A percentile compares a stretch with the other conserved stretches of the same genome.
These are phyloP conservation scores for Dasypus novemcinctus DNA, from an alignment of 2,113 vertebrate species.

Conservation along the genomic window DNA sequence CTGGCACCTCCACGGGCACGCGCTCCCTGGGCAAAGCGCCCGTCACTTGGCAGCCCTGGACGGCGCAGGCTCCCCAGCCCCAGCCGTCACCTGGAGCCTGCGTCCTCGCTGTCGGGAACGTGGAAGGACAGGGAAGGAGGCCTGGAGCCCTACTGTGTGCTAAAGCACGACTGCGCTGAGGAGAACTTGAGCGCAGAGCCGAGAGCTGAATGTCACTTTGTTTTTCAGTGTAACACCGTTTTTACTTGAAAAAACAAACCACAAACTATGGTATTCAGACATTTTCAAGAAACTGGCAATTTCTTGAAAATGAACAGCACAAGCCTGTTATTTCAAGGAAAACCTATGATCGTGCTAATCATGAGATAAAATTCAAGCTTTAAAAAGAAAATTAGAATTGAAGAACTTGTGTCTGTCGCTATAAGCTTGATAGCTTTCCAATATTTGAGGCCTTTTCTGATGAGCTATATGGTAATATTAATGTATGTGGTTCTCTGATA, in stretches of 20 bases:
- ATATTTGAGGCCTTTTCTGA: neutral
- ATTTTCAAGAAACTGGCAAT: neutral
- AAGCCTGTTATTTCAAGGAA: slow-evolving; percentile 10
- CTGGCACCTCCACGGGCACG: no score
- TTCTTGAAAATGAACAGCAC: slow-evolving; percentile 4
- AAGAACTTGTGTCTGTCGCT: neutral
- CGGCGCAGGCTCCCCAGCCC: no score
- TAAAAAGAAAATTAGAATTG: neutral
- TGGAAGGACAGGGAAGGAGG: neutral
- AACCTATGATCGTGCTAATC: neutral
- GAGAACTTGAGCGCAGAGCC: neutral
- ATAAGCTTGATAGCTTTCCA: neutral
- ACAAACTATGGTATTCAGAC: neutral
- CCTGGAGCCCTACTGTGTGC: fast-evolving
- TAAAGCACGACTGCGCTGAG: neutral
- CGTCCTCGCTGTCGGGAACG: neutral
- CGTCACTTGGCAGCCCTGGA: no score
- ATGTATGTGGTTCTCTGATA: neutral
- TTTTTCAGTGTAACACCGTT: neutral
- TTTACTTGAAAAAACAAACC: neutral
- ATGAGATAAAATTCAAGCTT: slow-evolving; percentile 22
- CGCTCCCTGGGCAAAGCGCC: no score
- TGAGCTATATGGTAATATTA: neutral
- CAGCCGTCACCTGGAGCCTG: no score
- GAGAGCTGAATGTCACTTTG: neutral